phyloP scores from a whole-genome alignment of 2,113 vertebrate genomes.

The Gadus chalcogrammus region DNA sequence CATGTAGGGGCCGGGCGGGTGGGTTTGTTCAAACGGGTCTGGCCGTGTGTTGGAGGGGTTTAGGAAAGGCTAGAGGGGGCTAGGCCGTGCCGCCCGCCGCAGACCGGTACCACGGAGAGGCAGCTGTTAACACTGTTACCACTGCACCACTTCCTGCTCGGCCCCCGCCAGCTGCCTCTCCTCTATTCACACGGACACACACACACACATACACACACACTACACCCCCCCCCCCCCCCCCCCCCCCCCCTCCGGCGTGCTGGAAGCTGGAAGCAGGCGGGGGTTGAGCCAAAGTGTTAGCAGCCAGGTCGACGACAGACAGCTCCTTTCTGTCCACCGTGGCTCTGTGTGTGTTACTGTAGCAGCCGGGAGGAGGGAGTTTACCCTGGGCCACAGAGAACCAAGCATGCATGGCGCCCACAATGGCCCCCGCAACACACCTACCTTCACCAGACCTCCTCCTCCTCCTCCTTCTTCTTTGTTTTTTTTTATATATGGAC shows the following conservation, averaged over 20 bases:
- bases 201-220: too few species aligned
- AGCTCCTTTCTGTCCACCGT: conserved; percentile 81
- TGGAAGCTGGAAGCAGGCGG: conserved; percentile 48
- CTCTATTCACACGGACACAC: conserved; percentile 62
- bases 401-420: conserved; percentile 64
- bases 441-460: conserved; percentile 30
- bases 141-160: conserved; percentile 75
- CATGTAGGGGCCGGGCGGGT: conserved; percentile 54
- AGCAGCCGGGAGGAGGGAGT: conserved; percentile 47
- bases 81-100: too few species aligned
- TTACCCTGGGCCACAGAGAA: conserved; percentile 75
- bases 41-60: conserved; percentile 67
- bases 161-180: conserved; percentile 82
- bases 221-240: conserved; percentile 18
- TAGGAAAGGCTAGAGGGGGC: too few species aligned
- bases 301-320: conserved; percentile 82
- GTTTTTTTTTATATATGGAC: conserved; percentile 34
- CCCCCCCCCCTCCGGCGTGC: conserved; percentile 29
- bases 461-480: too few species aligned
- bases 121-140: conserved; percentile 82
- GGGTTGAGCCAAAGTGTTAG: conserved; percentile 74
- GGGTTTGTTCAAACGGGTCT: conserved; percentile 49
- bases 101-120: conserved; percentile 30
- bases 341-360: conserved; percentile 67
- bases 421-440: conserved; percentile 57